phyloP scores from a whole-genome alignment of 2,113 vertebrate genomes.

The Xyrauchen texanus region DNA sequence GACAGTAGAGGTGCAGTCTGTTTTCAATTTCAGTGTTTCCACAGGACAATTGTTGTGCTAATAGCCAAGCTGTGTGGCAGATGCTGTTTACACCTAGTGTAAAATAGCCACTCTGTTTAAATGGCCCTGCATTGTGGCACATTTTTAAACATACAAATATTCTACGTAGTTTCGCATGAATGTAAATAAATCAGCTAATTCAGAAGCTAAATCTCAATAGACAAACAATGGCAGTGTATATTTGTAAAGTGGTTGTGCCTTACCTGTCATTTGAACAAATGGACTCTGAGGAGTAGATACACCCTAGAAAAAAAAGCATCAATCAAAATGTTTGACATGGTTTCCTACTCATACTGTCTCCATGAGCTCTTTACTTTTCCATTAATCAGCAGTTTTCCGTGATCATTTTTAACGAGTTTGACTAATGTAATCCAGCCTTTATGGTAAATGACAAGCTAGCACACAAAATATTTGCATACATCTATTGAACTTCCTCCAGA shows the following conservation, averaged over 20 bases:
- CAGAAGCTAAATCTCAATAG: too few relatives aligned
- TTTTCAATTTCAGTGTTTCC: too few relatives aligned
- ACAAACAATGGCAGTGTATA: too few relatives aligned
- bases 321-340: slow-evolving; percentile 1
- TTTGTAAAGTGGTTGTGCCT: slow-evolving; percentile 53
- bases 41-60: too few relatives aligned
- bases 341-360: background rate
- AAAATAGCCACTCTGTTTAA: too few relatives aligned
- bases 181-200: too few relatives aligned
- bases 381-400: background rate
- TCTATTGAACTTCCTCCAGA: background rate
- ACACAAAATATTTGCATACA: slow-evolving; percentile 13
- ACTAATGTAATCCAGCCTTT: background rate
- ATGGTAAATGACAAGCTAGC: slow-evolving; percentile 1
- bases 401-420: slow-evolving; percentile 3
- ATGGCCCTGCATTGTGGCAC: too few relatives aligned
- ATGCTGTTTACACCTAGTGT: too few relatives aligned
- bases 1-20: too few relatives aligned
- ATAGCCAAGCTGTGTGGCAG: too few relatives aligned
- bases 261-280: slow-evolving; percentile 84
- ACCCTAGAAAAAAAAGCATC: slow-evolving; percentile 73
- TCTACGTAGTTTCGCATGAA: too few relatives aligned
- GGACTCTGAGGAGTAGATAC: slow-evolving; percentile 68
- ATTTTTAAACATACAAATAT: too few relatives aligned
- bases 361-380: background rate